Evolutionary conservation across 2,888 invertebrate species (phyloP).

Genomic region (Drosophila vallismaia): DNA sequence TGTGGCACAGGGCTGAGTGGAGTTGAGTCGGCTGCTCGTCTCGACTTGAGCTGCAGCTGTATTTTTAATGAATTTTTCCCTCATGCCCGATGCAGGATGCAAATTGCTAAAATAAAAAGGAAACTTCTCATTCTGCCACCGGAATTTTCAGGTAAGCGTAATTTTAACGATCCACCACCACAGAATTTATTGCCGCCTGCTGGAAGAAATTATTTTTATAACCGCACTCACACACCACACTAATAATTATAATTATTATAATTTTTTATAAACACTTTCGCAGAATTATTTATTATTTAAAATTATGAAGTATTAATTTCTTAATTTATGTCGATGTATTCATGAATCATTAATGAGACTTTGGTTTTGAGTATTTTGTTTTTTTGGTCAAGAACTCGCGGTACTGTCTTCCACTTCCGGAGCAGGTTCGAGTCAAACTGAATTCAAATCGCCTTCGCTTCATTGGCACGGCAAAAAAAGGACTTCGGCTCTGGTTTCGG

Average conservation of each 20-base stretch:
- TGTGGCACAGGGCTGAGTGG: conserved; percentile 50
- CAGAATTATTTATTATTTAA: background rate
- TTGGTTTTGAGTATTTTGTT: background rate
- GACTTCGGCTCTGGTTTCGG: conserved; percentile 32
- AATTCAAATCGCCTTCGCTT: conserved; percentile 64
- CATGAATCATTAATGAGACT: conserved; percentile 9
- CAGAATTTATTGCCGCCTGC: conserved; percentile 44
- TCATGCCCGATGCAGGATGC: conserved; percentile 26
- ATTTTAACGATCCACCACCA: conserved; percentile 34
- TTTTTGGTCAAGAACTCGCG: conserved; percentile 31
- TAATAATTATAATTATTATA: conserved; percentile 4
- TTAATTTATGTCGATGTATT: conserved; percentile 17
- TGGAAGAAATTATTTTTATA: conserved; percentile 32
- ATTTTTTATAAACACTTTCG: conserved; percentile 27
- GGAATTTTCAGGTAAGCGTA: conserved; percentile 26
- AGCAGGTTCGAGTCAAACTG: conserved; percentile 80
- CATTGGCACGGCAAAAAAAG: conserved; percentile 62
- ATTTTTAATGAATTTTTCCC: conserved; percentile 49
- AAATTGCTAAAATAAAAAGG: conserved; percentile 27
- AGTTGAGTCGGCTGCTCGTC: conserved; percentile 15
- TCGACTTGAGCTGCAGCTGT: conserved; percentile 32
- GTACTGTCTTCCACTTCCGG: conserved; percentile 79
- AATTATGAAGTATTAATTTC: conserved; percentile 10
- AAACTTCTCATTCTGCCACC: conserved; percentile 3
- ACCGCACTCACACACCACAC: conserved; percentile 28